Evolutionary conservation across 92 coral and sea anemone species (phyloP), one percentile per base, ranked within the genome.

Genomic region (Metridium senile): DNA sequence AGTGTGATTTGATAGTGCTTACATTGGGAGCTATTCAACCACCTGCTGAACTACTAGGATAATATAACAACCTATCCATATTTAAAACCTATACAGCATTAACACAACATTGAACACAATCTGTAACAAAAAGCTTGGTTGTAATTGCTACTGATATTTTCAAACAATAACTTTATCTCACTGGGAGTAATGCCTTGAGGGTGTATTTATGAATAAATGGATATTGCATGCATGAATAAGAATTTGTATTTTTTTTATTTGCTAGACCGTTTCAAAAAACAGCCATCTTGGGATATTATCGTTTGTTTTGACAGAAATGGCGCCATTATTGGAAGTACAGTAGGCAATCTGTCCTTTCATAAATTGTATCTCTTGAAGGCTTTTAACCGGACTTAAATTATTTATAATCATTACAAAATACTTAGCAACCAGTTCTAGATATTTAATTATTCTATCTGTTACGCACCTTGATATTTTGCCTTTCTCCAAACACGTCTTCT

Each of bases 401-500:
- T 63, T 63, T 63, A 63, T 63, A 59, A 63, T 31, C 25, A 63
- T 63, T 63, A 63, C 45, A 63, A 63, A 59, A 31, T 31, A 16
- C 69, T 63, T 63, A 28, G 31, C 69, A 29, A 63, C 69, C 43
- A 26, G 22, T 52, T 53, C 0, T 31, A 17, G 22, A 31, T 18
- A 9, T 30, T 29, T 73, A 54, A n/a, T 72, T 58, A 26, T 59
- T 52, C 34, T 73, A 0, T 35, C 57, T 56, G 3, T 76, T 77
- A 63, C 49, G 49, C 49, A 39, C 74, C 72, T 52, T 66, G 10
- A 33, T 16, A n/a, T 2, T 18, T 22, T 68, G 54, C 26, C 52
- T 66, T 67, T 77, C 82, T 49, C 64, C 74, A 67, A 77, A 77
- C 0, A 77, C 82, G n/a, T 72, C 87, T 13, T 33, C 81, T 26